A percentile compares a stretch with the other conserved stretches of the same genome.
Evolutionary conservation across 2,888 invertebrate species (phyloP).

Genomic region (Sylvicola fuscatus): DNA sequence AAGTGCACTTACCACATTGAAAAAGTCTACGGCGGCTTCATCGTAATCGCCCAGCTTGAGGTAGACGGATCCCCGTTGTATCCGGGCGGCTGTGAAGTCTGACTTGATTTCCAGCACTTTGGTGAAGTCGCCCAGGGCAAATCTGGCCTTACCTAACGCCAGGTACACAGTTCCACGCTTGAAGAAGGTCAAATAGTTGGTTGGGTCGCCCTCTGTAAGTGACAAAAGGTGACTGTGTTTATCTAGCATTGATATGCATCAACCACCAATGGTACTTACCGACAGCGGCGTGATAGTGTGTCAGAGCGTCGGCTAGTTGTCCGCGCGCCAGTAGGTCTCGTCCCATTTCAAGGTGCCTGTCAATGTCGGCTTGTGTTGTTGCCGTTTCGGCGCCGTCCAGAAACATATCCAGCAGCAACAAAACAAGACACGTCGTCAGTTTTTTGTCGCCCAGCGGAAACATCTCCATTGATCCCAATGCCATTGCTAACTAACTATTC

Average conservation of each 20-base stretch:
- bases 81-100: slow-evolving; percentile 75
- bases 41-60: slow-evolving; percentile 75
- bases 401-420: slow-evolving; percentile 44
- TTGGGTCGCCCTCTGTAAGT: slow-evolving; percentile 74
- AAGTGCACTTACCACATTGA: slow-evolving; percentile 58
- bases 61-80: slow-evolving; percentile 71
- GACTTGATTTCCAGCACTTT: slow-evolving; percentile 84
- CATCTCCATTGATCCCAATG: slow-evolving; percentile 28
- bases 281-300: slow-evolving; percentile 95
- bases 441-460: slow-evolving; percentile 37
- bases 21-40: slow-evolving; percentile 63
- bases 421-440: slow-evolving; percentile 41
- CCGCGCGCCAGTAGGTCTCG: slow-evolving; percentile 79
- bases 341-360: slow-evolving; percentile 85
- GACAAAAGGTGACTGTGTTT: not conserved
- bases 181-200: slow-evolving; percentile 89
- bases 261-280: slow-evolving; percentile 37
- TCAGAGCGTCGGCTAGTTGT: slow-evolving; percentile 86
- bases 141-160: slow-evolving; percentile 86
- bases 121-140: slow-evolving; percentile 85
- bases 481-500: slow-evolving; percentile 5
- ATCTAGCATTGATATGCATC: not conserved
- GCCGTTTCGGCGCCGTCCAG: slow-evolving; percentile 43
- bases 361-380: slow-evolving; percentile 56
- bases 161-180: slow-evolving; percentile 91